These are phyloP conservation scores for Mystacides longicornis DNA, from an alignment of 2,888 invertebrate species.

Conservation along the genomic window DNA sequence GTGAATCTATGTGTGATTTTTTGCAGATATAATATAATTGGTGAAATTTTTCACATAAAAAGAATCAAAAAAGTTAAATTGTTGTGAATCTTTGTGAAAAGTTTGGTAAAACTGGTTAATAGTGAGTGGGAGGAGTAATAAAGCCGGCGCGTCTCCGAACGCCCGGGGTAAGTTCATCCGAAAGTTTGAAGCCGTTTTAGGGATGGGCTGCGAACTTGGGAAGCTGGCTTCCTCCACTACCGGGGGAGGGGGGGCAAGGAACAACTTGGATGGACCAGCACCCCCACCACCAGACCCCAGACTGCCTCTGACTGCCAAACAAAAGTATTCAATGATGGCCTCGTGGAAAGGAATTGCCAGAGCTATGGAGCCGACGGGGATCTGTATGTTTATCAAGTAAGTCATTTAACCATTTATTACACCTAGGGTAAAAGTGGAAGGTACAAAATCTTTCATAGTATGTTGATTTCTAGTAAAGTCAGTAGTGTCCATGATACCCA, in stretches of 20 bases:
- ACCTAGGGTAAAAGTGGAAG: too few species aligned
- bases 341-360: conserved; percentile 88
- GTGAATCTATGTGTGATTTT: too few species aligned
- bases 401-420: too few species aligned
- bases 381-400: conserved; percentile 89
- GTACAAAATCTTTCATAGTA: too few species aligned
- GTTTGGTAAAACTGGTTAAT: conserved; percentile 2
- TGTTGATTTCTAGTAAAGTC: too few species aligned
- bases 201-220: conserved; percentile 73
- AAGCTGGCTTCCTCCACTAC: conserved; percentile 58
- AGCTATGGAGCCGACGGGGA: conserved; percentile 82
- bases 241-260: conserved; percentile 36
- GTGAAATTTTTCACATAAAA: too few species aligned
- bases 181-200: conserved; percentile 21
- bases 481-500: too few species aligned
- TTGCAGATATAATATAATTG: too few species aligned
- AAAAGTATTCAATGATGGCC: conserved; percentile 81
- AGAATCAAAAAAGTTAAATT: too few species aligned
- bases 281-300: conserved; percentile 68
- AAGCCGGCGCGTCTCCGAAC: conserved; percentile 11
- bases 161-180: conserved; percentile 10
- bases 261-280: conserved; percentile 53
- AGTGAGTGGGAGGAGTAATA: conserved; percentile 11
- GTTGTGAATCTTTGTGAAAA: too few species aligned
- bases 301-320: conserved; percentile 75